phyloP scores from a whole-genome alignment of 2,888 invertebrate genomes.

The Teleiodes luculella region DNA sequence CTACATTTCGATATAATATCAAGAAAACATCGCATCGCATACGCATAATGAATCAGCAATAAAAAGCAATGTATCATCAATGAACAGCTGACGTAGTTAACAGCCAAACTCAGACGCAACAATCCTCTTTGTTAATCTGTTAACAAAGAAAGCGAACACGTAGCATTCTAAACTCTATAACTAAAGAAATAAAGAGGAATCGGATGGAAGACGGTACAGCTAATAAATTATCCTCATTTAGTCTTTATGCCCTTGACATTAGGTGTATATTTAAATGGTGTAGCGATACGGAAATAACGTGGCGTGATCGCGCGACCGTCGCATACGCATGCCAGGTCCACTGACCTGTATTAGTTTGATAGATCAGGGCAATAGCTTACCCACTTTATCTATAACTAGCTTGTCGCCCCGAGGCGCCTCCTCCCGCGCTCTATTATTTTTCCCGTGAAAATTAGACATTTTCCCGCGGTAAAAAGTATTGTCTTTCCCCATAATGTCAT shows the following conservation, averaged over 20 bases:
- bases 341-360: constrained; percentile 54
- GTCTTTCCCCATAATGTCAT: no score
- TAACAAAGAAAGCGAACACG: constrained; percentile 6
- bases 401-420: no score
- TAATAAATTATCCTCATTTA: not conserved
- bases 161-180: constrained; percentile 1
- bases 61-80: constrained; percentile 15
- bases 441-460: no score
- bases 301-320: constrained; percentile 59
- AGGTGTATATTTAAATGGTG: constrained; percentile 32
- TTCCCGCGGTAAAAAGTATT: no score
- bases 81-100: constrained; percentile 41
- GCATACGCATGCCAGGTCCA: constrained; percentile 47
- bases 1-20: no score
- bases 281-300: constrained; percentile 40
- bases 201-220: no score
- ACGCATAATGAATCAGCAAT: not conserved
- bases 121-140: constrained; percentile 25
- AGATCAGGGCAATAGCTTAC: not conserved
- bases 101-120: constrained; percentile 33
- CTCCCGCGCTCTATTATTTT: no score
- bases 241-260: constrained; percentile 32
- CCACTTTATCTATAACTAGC: not conserved
- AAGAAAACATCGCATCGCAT: not conserved
- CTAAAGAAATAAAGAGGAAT: not conserved